Conservation (phyloP, 1,140 invertebrate genomes). For the Aphelinus certus region DNA sequence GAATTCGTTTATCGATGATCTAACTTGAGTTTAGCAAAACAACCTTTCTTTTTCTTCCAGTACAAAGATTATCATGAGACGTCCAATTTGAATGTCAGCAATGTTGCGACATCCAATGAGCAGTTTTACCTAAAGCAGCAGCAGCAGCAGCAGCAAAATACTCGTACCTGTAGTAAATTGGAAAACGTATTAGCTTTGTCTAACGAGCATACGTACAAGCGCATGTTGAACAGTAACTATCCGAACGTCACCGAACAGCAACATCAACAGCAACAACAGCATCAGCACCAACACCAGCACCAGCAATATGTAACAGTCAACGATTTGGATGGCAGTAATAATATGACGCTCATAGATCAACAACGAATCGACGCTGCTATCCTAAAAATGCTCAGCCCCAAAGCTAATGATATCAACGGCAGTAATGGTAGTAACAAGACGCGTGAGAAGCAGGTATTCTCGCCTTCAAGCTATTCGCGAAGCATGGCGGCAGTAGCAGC, state of each 20-base stretch:
- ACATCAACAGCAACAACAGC: conserved; percentile 14
- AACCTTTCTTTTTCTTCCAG: background rate
- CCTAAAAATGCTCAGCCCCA: conserved; percentile 55
- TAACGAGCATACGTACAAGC: conserved; percentile 56
- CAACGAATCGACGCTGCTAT: conserved; percentile 54
- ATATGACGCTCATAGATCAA: conserved; percentile 40
- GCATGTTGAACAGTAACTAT: conserved; percentile 47
- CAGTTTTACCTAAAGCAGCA: conserved; percentile 53
- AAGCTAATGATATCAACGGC: conserved; percentile 42
- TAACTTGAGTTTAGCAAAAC: too few species aligned
- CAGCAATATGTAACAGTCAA: conserved; percentile 9
- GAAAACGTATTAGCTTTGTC: conserved; percentile 39
- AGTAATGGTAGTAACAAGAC: conserved; percentile 32
- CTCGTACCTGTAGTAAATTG: conserved; percentile 46
- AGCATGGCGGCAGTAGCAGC: conserved; percentile 43
- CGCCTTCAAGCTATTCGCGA: conserved; percentile 57
- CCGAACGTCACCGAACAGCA: conserved; percentile 48
- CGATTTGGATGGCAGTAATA: conserved; percentile 13
- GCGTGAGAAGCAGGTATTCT: conserved; percentile 50
- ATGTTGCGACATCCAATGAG: conserved; percentile 49
- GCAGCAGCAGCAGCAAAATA: conserved; percentile 40
- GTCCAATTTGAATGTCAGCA: conserved; percentile 46
- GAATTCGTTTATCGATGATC: too few species aligned
- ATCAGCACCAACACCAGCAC: conserved; percentile 2
- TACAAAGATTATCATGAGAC: conserved; percentile 53